Conservation (phyloP, 1,140 invertebrate species). For the Adoxophyes honmai region DNA sequence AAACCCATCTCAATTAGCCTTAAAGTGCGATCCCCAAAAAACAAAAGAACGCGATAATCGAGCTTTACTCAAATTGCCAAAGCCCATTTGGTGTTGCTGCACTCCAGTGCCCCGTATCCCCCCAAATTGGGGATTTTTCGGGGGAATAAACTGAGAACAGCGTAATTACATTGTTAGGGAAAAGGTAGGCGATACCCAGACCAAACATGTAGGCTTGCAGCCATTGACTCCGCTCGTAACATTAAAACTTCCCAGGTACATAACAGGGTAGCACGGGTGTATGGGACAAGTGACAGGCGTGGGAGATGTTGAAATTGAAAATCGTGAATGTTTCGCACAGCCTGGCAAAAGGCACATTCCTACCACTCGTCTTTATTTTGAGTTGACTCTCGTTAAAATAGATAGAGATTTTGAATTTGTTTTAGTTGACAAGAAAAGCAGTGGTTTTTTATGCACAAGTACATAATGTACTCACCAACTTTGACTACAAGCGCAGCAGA, state of each 20-base stretch:
- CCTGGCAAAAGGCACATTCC: too few relatives aligned
- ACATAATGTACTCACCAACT: too few relatives aligned
- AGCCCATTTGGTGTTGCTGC: background rate
- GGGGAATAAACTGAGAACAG: background rate
- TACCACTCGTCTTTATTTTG: too few relatives aligned
- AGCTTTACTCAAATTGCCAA: background rate
- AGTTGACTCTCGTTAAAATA: too few relatives aligned
- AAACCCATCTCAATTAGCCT: too few relatives aligned
- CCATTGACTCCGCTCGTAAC: background rate
- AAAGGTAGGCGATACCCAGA: constrained; percentile 9
- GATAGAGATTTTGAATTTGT: too few relatives aligned
- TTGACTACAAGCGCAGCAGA: too few relatives aligned
- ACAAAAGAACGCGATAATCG: constrained; percentile 3
- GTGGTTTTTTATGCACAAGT: too few relatives aligned
- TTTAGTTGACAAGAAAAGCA: too few relatives aligned
- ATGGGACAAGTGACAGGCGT: background rate
- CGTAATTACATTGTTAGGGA: constrained; percentile 2
- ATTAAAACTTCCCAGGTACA: constrained; percentile 11
- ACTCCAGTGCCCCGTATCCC: background rate
- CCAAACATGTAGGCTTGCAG: background rate
- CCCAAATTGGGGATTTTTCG: background rate
- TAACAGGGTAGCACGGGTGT: background rate
- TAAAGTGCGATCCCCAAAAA: background rate
- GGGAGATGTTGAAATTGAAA: too few relatives aligned
- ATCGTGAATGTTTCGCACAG: too few relatives aligned